Base-by-base conservation (phyloP, 2,888 invertebrate species). In the Homarus gammarus region DNA sequence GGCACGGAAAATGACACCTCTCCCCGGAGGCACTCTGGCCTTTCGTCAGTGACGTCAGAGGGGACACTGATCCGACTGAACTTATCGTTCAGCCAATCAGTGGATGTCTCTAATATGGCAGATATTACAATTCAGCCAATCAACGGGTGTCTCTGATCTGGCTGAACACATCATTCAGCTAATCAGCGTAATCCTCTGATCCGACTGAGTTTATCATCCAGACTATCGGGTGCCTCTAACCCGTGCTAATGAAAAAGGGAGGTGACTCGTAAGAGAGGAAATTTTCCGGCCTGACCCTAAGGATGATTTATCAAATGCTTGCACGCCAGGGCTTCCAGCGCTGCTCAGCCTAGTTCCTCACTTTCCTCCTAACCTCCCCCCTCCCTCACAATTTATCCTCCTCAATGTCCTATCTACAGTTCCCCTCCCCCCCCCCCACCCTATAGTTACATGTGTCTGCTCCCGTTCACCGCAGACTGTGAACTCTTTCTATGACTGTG, bases 221-320 rank as follows among this genome's bases (percentile, higher is more conserved):
- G 56, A 15, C 56, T 18, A 18, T 18, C 56, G 56, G 56, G 56
- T 18, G 12, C 56, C 56, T 44, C 44, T 44, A 12, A 12, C 44
- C 44, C 44, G 44, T 12, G 44, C 12, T 44, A 12, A 8, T 44
- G 44, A 44, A 12, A 12, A 44, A 5, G 12, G 12, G 6, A 44
- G 44, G 6, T 44, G 5, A 44, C 12, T 31, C 70, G 33, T 33
- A 27, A 73, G 73, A 73, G 40, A 73, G n/a, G 38, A 38, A 10
- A 15, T 44, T 44, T 40, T 49, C 44, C 75, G 75, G 27, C 22
- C 31, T 12, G 15, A 2, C 1, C 64, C 64, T n/a, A 22, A 64
- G 64, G 64, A 27, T 27, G n/a, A 27, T 64, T 64, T 64, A 64
- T 64, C 64, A 64, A 64, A 64, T 64, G 64, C 64, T 64, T 64